These are phyloP conservation scores for Parapsyche elsis DNA, from an alignment of 1,140 invertebrate species.

Conservation along the genomic window DNA sequence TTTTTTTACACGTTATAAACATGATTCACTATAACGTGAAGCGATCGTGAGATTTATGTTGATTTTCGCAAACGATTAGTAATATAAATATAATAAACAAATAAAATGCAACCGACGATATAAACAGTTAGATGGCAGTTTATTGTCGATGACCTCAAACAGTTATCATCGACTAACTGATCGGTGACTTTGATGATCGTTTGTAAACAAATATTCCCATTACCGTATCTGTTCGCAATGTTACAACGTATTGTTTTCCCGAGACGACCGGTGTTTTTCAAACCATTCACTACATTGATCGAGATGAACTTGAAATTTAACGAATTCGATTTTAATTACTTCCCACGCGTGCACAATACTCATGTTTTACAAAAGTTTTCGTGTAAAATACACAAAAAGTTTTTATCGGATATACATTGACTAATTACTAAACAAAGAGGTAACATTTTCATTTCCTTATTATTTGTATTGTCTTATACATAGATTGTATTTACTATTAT, in stretches of 20 bases:
- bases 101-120: background rate
- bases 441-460: no score
- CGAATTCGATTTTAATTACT: no score
- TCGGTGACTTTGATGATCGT: background rate
- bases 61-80: no score
- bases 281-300: no score
- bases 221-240: background rate
- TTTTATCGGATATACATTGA: no score
- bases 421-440: no score
- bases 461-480: no score
- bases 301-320: no score
- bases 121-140: constrained; percentile 1
- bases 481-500: no score
- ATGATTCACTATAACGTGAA: background rate
- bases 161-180: background rate
- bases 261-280: background rate
- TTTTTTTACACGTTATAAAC: background rate
- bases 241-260: background rate
- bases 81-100: background rate
- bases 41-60: background rate
- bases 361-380: no score
- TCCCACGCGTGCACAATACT: no score
- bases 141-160: constrained; percentile 2
- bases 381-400: no score
- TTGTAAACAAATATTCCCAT: constrained; percentile 32